phyloP scores from a whole-genome alignment of 2,113 vertebrate species.

The Boleophthalmus pectinirostris region DNA sequence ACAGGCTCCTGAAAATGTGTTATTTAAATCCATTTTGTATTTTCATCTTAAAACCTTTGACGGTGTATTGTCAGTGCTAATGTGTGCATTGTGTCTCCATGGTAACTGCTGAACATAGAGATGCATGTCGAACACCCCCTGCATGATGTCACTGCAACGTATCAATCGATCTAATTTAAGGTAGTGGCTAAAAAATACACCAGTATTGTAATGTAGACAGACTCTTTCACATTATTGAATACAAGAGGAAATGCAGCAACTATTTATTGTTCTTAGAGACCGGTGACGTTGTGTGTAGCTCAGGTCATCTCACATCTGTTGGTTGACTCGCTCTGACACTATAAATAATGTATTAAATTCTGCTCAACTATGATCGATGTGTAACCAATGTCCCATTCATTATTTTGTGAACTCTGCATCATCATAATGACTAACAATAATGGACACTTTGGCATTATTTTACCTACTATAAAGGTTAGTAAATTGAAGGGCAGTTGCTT shows the following conservation, averaged over 20 bases:
- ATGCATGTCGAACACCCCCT: no score
- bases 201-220: background rate
- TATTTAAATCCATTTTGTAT: no score
- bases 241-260: no score
- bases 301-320: slow-evolving; percentile 21
- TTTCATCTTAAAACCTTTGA: no score
- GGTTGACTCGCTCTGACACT: slow-evolving; percentile 27
- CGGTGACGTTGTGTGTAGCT: no score
- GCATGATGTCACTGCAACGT: no score
- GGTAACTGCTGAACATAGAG: no score
- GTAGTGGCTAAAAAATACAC: background rate
- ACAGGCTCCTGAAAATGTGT: no score
- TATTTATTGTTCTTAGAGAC: no score
- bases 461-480: slow-evolving; percentile 34
- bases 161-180: background rate
- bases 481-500: slow-evolving; percentile 38
- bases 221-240: no score
- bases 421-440: slow-evolving; percentile 46
- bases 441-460: slow-evolving; percentile 60
- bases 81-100: no score
- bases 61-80: no score
- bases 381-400: slow-evolving; percentile 30
- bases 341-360: slow-evolving; percentile 43
- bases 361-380: slow-evolving; percentile 38
- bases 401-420: slow-evolving; percentile 49